These are phyloP conservation scores for Petrolisthes manimaculis DNA, from an alignment of 2,888 invertebrate genomes.

Conservation along the genomic window DNA sequence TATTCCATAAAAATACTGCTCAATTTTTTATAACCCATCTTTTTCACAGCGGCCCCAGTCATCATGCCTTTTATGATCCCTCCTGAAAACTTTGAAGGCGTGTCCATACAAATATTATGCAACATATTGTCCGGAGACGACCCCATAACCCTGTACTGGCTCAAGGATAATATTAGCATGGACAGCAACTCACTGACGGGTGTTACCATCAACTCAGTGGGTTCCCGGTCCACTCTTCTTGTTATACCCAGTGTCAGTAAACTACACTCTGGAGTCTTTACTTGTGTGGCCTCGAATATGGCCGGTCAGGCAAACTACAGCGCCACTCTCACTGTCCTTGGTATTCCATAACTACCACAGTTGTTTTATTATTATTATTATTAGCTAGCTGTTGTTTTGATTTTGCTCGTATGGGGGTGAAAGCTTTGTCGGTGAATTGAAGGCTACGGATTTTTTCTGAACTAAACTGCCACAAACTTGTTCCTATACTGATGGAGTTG, in stretches of 20 bases:
- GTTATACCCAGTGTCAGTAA: conserved; percentile 68
- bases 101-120: conserved; percentile 68
- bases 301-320: conserved; percentile 65
- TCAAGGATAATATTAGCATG: conserved; percentile 68
- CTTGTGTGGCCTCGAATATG: conserved; percentile 66
- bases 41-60: conserved; percentile 58
- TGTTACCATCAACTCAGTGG: conserved; percentile 74
- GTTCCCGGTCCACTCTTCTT: conserved; percentile 75
- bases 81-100: conserved; percentile 65
- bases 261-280: conserved; percentile 66
- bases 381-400: too few relatives aligned
- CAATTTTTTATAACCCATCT: conserved; percentile 13
- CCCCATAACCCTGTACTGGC: conserved; percentile 68
- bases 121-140: conserved; percentile 69
- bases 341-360: conserved; percentile 35
- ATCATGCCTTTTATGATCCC: conserved; percentile 67
- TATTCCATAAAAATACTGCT: not conserved
- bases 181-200: conserved; percentile 69
- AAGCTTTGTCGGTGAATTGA: too few relatives aligned
- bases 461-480: too few relatives aligned
- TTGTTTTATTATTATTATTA: not conserved
- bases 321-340: conserved; percentile 66
- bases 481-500: too few relatives aligned
- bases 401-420: too few relatives aligned
- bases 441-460: too few relatives aligned